These are phyloP conservation scores for Onychomys torridus DNA, from an alignment of 2,797 vertebrate genomes.

Conservation along the genomic window DNA sequence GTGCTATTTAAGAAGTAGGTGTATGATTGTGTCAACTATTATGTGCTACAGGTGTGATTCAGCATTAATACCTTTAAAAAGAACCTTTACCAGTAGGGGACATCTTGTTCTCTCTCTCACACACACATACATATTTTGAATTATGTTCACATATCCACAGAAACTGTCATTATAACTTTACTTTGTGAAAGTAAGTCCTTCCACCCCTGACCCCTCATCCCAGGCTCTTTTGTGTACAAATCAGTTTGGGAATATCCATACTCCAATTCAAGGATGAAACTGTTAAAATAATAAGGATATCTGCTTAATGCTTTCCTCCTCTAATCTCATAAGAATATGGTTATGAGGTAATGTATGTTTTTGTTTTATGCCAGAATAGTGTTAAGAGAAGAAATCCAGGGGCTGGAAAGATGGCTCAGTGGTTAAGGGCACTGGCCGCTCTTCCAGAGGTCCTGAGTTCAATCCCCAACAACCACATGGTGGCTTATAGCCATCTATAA, in stretches of 20 bases:
- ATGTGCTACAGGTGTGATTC: background rate
- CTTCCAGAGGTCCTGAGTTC: background rate
- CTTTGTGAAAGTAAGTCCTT: background rate
- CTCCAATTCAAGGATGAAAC: slow-evolving; percentile 65
- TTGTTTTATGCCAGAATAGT: background rate
- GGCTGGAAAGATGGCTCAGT: background rate
- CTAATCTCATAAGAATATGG: background rate
- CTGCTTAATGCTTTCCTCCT: slow-evolving; percentile 53
- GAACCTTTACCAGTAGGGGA: background rate
- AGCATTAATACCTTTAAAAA: background rate
- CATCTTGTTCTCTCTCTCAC: background rate
- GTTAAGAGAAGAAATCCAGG: background rate
- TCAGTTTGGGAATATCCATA: slow-evolving; percentile 57
- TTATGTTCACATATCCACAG: slow-evolving; percentile 28
- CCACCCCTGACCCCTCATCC: background rate
- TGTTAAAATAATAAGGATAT: slow-evolving; percentile 73
- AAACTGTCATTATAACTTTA: slow-evolving; percentile 56
- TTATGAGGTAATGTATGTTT: background rate
- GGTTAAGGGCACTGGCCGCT: background rate
- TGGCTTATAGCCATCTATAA: background rate
- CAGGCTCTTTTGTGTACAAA: background rate
- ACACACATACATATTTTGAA: background rate
- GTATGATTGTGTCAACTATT: background rate
- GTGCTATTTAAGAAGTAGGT: background rate
- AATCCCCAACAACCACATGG: background rate